Evolutionary conservation across 2,113 vertebrate species (phyloP).

Genomic region (Polypterus bichir): DNA sequence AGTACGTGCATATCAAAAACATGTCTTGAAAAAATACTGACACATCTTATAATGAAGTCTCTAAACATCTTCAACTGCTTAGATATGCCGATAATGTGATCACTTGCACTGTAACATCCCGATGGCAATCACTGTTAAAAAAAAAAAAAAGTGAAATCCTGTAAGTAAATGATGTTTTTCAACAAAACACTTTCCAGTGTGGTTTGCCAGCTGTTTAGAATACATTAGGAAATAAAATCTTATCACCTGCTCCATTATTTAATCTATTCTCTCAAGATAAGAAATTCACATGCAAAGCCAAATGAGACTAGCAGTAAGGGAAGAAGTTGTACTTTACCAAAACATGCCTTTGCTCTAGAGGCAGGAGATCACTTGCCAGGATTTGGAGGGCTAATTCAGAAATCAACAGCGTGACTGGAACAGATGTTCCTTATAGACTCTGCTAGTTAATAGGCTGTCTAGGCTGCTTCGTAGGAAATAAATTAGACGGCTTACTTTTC

Average conservation of each 20-base stretch:
- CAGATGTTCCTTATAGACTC: conserved; percentile 66
- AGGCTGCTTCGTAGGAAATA: conserved; percentile 56
- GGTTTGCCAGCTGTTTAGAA: background rate
- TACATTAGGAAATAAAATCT: conserved; percentile 7
- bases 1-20: too few relatives aligned
- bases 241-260: conserved; percentile 6
- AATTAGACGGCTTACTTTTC: conserved; percentile 44
- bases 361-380: conserved; percentile 39
- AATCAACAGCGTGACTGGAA: conserved; percentile 64
- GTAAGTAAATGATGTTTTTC: background rate
- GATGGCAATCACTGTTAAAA: too few relatives aligned
- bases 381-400: conserved; percentile 67
- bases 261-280: conserved; percentile 6
- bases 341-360: conserved; percentile 57
- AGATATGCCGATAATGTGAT: too few relatives aligned
- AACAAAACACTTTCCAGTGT: background rate
- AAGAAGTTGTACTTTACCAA: conserved; percentile 49
- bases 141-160: background rate
- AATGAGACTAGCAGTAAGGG: conserved; percentile 58
- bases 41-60: too few relatives aligned
- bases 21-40: too few relatives aligned
- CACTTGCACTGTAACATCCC: too few relatives aligned
- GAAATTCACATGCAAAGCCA: conserved; percentile 18
- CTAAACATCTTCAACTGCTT: too few relatives aligned
- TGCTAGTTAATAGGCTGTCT: conserved; percentile 55